Evolutionary conservation across 2,113 vertebrate species (phyloP), one percentile per base, ranked within the genome.

Genomic region (Corythornis madagascariensis): DNA sequence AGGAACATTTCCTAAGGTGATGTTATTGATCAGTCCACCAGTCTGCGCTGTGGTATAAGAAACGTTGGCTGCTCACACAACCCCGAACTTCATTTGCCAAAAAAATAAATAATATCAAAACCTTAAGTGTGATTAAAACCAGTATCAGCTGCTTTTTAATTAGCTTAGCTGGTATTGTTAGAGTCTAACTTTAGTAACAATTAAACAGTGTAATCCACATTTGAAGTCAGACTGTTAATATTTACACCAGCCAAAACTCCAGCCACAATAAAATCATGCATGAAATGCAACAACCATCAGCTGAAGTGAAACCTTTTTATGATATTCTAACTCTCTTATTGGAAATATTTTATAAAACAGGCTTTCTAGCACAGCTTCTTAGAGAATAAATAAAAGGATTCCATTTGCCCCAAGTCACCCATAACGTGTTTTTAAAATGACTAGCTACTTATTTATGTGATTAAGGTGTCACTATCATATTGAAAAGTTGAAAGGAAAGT

Each of bases 31-130:
- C 38, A 67, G 56, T 77, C 97, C 97, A 98, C 97, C 98, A 98
- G 98, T 98, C 96, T 96, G 97, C 95, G 96, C 98, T 98, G 93
- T 97, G 93, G 94, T 79, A 96, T 96, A 97, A 97, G 83, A 91
- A 98, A 98, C 95, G 38, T 13, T 42, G 79, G 53, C 11, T n/a
- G 35, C 48, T 18, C 67, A 45, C 48, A 61, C n/a, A 20, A n/a
- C 17, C 43, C 40, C 29, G 59, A 61, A 86, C 56, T 86, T 52
- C 45, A 91, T 79, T 84, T 93, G 66, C 13, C 31, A 52, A 55
- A 86, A 38, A 55, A 6, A 13, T 14, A 28, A 20, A 53, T 28
- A 20, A 42, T 21, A 21, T 12, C 20, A 78, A 87, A 95, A 81
- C 16, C 53, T 33, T 67, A 91, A 78, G 38, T 61, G 85, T 94